Base-by-base conservation (phyloP, 2,113 vertebrate genomes). In the Irena cyanogastra region DNA sequence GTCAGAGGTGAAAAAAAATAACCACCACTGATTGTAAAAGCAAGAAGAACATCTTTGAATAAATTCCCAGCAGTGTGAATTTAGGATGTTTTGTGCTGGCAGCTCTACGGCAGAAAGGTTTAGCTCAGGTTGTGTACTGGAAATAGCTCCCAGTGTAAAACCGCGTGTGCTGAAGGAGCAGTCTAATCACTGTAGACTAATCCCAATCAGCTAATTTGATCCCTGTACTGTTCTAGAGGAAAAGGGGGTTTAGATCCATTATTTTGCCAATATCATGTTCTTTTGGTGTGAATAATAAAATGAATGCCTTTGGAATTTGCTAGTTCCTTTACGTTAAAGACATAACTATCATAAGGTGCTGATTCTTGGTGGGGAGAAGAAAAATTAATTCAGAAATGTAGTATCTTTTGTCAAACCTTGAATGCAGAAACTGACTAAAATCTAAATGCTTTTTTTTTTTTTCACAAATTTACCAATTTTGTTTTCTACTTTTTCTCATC, bases 41-140 rank as follows among this genome's bases (percentile, higher is more conserved):
- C 78, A 97, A 89, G 66, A 97, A 85, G 35, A 96, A 89, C 89
- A 94, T 93, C 81, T 96, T 71, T 69, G 66, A 97, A 93, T 94
- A 96, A 94, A 93, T 95, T 83, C 72, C 86, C 89, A 94, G 54
- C 77, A 70, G 77, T 84, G n/a, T 95, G 94, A 95, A 92, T 80
- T 94, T 57, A 77, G 94, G 77, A 80, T 72, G 56, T 79, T 94
- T 95, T 96, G 66, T 95, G 26, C 64, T 83, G 56, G 90, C 60
- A 83, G 37, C 57, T 91, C 31, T 63, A 30, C 65, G 41, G 90
- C 78, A 60, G 93, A 94, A 95, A 45, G 75, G 44, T 90, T 84
- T 88, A 83, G 72, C 74, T 87, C 24, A 15, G 85, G 24, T 65
- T 92, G 47, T 94, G 69, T 72, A 22, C 80, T 93, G 90, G 86